Base-by-base conservation (phyloP, 2,888 invertebrate genomes). In the Hyposoter didymator region DNA sequence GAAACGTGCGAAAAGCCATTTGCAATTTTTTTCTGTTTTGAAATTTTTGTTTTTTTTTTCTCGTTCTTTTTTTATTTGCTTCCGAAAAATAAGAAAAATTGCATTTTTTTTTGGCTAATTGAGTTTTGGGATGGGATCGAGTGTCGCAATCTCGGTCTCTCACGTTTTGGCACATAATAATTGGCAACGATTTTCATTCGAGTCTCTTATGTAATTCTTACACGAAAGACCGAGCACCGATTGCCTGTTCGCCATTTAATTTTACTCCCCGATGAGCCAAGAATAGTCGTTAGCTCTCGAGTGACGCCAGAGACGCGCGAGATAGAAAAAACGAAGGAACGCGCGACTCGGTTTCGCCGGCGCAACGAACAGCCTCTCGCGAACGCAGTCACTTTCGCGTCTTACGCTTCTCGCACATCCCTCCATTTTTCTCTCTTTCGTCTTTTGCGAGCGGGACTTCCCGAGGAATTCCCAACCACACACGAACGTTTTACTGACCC, bases 191-290 rank as follows among this genome's bases (percentile, higher is more conserved):
- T 85, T 85, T 76, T 67, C 28, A 39, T 67, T 62, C 76, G 75
- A 69, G 84, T 80, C 87, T 87, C 89, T 94, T 94, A 93, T 89
- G 91, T 93, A 94, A 94, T 87, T 66, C 66, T 45, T 32, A 74
- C 74, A 67, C 66, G 52, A 78, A 70, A 67, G 67, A 82, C 73
- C 81, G 32, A 82, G 73, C 32, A 39, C 17, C 32, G 84, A 80
- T 73, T 39, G 85, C 73, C 73, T 62, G 73, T 67, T 52, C 85
- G 87, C 84, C 83, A 87, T 89, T 89, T 92, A 92, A 92, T 91
- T 92, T 92, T 91, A 91, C 86, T 83, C 64, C 35, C 73, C 88
- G 87, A 73, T 83, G 87, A 74, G 87, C 88, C 90, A 87, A 91
- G 91, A 93, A 93, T 93, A 93, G 92, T 88, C 87, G 72, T 79